phyloP scores from a whole-genome alignment of 2,888 invertebrate genomes.

The Melitaea athalia region DNA sequence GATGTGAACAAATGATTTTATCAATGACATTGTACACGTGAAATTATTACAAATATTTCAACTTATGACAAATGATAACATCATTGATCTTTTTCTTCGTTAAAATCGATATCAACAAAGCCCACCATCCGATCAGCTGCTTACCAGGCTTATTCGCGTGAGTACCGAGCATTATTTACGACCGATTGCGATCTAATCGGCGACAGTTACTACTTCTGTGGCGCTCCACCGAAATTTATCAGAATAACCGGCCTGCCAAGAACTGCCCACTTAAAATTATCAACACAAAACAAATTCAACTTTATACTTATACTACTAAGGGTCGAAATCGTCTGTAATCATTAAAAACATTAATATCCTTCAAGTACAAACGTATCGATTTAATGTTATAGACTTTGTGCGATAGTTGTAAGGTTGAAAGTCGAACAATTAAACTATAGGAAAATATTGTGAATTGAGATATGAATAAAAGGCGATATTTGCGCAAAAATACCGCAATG shows the following conservation, averaged over 20 bases:
- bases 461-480: neutral
- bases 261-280: slow-evolving; percentile 8
- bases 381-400: neutral
- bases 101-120: neutral
- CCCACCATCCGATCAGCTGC: neutral
- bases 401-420: neutral
- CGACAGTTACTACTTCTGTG: slow-evolving; percentile 28
- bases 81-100: no score
- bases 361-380: neutral
- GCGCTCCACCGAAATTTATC: slow-evolving; percentile 27
- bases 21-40: neutral
- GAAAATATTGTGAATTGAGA: neutral
- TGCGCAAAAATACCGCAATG: slow-evolving; percentile 6
- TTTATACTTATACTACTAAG: neutral
- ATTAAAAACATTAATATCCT: slow-evolving; percentile 3
- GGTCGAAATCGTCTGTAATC: neutral
- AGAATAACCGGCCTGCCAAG: slow-evolving; percentile 18
- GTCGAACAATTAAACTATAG: neutral
- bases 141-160: slow-evolving; percentile 14
- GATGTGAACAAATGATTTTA: no score
- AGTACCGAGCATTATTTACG: slow-evolving; percentile 33
- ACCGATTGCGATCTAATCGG: slow-evolving; percentile 39
- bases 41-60: neutral
- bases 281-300: neutral
- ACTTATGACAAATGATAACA: neutral